Conservation (phyloP, 2,888 invertebrate genomes). For the Rhorus exstirpatorius region DNA sequence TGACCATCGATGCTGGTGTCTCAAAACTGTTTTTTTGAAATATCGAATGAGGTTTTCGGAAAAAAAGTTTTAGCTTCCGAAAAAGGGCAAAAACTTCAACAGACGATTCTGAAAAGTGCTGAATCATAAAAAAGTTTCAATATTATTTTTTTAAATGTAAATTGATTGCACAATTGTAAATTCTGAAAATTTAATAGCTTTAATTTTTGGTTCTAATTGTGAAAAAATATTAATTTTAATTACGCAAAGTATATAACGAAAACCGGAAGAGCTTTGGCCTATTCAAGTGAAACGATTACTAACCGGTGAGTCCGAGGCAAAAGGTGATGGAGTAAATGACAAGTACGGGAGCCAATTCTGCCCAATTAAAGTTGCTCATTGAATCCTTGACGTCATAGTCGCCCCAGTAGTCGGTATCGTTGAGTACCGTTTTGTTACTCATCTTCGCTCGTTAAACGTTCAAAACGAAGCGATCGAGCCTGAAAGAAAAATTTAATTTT, state of each 20-base stretch:
- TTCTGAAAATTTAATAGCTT: too few relatives aligned
- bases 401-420: slow-evolving; percentile 78
- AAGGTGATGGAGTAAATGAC: slow-evolving; percentile 88
- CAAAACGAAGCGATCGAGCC: not conserved
- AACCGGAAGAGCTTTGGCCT: not conserved
- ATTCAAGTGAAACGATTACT: slow-evolving; percentile 75
- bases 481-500: slow-evolving; percentile 23
- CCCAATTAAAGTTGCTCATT: slow-evolving; percentile 86
- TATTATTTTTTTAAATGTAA: too few relatives aligned
- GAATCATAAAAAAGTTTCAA: too few relatives aligned
- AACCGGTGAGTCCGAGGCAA: slow-evolving; percentile 88
- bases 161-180: too few relatives aligned
- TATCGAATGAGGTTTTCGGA: too few relatives aligned
- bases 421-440: slow-evolving; percentile 76
- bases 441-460: slow-evolving; percentile 59
- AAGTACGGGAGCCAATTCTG: slow-evolving; percentile 88
- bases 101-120: too few relatives aligned
- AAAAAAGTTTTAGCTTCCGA: too few relatives aligned
- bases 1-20: too few relatives aligned
- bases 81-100: too few relatives aligned
- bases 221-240: too few relatives aligned
- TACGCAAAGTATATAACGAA: not conserved
- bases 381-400: slow-evolving; percentile 87
- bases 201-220: too few relatives aligned
- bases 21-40: too few relatives aligned